Evolutionary conservation across 1,140 invertebrate genomes (phyloP).

Genomic region (Riptortus pedestris): DNA sequence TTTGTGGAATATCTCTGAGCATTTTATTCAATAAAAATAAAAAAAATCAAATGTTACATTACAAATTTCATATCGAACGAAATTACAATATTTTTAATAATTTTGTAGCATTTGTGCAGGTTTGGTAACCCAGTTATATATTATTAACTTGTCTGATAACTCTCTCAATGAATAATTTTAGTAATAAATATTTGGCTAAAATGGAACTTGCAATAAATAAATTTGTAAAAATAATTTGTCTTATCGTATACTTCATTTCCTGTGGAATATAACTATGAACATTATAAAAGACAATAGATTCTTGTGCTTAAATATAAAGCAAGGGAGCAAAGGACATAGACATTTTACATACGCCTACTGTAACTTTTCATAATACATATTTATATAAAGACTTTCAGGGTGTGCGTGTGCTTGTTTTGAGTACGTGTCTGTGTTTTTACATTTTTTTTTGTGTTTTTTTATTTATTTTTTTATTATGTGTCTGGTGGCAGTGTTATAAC

Average conservation of each 20-base stretch:
- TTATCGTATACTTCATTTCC: constrained; percentile 24
- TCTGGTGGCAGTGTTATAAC: background rate
- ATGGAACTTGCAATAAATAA: constrained; percentile 17
- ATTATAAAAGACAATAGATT: constrained; percentile 21
- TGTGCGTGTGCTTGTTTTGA: background rate
- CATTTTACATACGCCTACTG: constrained; percentile 24
- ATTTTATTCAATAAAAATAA: too few relatives aligned
- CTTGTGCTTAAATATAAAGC: constrained; percentile 22
- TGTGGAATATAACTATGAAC: constrained; percentile 9
- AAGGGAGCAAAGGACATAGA: constrained; percentile 22
- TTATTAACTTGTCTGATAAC: constrained; percentile 2
- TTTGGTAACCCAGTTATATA: background rate
- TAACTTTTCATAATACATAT: constrained; percentile 23
- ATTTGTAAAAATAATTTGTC: constrained; percentile 24
- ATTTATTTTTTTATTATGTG: constrained; percentile 1
- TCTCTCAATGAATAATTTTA: constrained; percentile 2
- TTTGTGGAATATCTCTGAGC: too few relatives aligned
- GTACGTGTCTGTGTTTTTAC: background rate
- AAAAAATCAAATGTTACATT: too few relatives aligned
- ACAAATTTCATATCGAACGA: too few relatives aligned
- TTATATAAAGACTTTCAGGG: background rate
- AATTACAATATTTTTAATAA: too few relatives aligned
- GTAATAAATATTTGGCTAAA: constrained; percentile 2
- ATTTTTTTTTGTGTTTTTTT: too few relatives aligned
- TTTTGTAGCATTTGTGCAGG: background rate